These are phyloP conservation scores for Lasioglossum lativentre DNA, from an alignment of 2,888 invertebrate species.

Conservation along the genomic window DNA sequence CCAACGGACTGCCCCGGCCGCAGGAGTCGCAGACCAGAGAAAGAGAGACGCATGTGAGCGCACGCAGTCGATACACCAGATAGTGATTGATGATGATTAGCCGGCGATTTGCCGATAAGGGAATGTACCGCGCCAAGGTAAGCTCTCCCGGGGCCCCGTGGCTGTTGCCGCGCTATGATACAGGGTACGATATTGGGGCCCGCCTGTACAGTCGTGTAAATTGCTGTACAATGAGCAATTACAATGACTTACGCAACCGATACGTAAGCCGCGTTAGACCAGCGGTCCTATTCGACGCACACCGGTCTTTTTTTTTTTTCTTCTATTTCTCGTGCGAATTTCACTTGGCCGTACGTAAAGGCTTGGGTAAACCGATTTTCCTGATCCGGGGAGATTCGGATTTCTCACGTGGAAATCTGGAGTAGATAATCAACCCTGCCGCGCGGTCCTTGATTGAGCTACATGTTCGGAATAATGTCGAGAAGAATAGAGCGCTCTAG, in stretches of 20 bases:
- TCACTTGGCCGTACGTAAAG: too few species aligned
- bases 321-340: not conserved
- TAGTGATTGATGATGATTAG: slow-evolving; percentile 84
- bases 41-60: slow-evolving; percentile 56
- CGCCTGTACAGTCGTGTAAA: slow-evolving; percentile 78
- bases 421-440: not conserved
- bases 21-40: slow-evolving; percentile 35
- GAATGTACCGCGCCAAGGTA: slow-evolving; percentile 78
- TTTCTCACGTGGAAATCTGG: not conserved
- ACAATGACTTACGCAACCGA: slow-evolving; percentile 65
- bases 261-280: not conserved
- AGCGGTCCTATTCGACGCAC: slow-evolving; percentile 10
- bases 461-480: not conserved
- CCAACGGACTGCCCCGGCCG: slow-evolving; percentile 39
- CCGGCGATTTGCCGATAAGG: slow-evolving; percentile 83
- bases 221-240: slow-evolving; percentile 79
- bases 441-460: not conserved
- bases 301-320: too few species aligned
- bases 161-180: slow-evolving; percentile 75
- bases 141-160: slow-evolving; percentile 52
- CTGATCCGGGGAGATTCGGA: not conserved
- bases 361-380: not conserved
- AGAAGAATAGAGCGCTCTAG: not conserved
- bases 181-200: slow-evolving; percentile 78
- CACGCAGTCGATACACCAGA: slow-evolving; percentile 74